phyloP scores from a whole-genome alignment of 2,797 vertebrate genomes.

The Gouania willdenowi region DNA sequence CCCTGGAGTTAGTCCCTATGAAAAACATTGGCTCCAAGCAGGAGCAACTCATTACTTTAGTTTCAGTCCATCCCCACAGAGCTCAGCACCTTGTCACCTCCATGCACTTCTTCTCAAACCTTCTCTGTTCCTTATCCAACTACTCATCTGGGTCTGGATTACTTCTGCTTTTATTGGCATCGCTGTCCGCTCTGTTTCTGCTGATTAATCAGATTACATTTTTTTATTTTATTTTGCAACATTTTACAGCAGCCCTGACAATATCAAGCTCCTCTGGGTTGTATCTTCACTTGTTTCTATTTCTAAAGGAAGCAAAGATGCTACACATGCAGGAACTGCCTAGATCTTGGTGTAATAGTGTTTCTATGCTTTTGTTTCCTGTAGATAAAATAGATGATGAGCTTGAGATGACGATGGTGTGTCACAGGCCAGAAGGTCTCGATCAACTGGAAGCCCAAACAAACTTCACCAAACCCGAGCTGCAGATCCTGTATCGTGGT shows the following conservation, averaged over 20 bases:
- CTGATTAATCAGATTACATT: slow-evolving; percentile 20
- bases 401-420: slow-evolving; percentile 90
- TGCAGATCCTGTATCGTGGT: slow-evolving; percentile 95
- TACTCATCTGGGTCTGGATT: background rate
- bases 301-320: background rate
- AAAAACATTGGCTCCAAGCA: slow-evolving; percentile 28
- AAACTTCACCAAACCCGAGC: slow-evolving; percentile 93
- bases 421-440: slow-evolving; percentile 90
- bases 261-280: slow-evolving; percentile 9
- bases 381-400: slow-evolving; percentile 93
- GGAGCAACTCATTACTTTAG: slow-evolving; percentile 28
- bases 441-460: slow-evolving; percentile 92
- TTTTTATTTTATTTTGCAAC: background rate
- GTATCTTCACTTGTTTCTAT: slow-evolving; percentile 8
- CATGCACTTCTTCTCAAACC: slow-evolving; percentile 6
- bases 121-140: background rate
- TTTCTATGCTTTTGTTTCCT: background rate
- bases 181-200: slow-evolving; percentile 9
- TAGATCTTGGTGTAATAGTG: too few relatives aligned
- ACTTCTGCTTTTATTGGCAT: slow-evolving; percentile 2
- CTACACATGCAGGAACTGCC: background rate
- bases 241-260: slow-evolving; percentile 6
- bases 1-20: slow-evolving; percentile 15
- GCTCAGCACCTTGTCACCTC: slow-evolving; percentile 16
- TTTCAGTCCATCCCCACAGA: slow-evolving; percentile 28